Conservation (phyloP, 1,140 invertebrate genomes). For the Cydia strobilella region DNA sequence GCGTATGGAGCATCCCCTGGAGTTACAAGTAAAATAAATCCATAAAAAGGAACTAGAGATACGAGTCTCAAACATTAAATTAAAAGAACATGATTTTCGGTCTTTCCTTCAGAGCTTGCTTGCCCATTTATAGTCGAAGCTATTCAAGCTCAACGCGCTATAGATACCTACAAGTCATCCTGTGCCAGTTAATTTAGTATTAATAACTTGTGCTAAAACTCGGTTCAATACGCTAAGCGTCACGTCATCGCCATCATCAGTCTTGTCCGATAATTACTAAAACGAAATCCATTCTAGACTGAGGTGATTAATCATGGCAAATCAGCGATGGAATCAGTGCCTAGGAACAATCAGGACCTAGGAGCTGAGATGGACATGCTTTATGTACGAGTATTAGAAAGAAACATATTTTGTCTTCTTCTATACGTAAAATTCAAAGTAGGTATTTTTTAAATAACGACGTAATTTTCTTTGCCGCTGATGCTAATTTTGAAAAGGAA, state of each 20-base stretch:
- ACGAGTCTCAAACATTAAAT: too few relatives aligned
- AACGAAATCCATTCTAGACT: constrained; percentile 53
- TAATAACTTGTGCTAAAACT: constrained; percentile 11
- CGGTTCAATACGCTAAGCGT: constrained; percentile 3
- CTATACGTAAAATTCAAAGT: too few relatives aligned
- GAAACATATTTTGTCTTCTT: background rate
- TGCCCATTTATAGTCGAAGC: too few relatives aligned
- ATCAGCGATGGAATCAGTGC: constrained; percentile 14
- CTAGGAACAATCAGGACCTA: constrained; percentile 17
- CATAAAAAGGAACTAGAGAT: too few relatives aligned
- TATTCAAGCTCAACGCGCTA: too few relatives aligned
- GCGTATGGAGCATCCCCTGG: too few relatives aligned
- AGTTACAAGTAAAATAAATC: too few relatives aligned
- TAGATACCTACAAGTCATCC: background rate
- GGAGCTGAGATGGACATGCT: constrained; percentile 16
- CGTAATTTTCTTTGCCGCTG: too few relatives aligned
- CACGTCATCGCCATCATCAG: constrained; percentile 41
- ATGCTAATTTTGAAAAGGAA: too few relatives aligned
- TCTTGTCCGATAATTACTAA: constrained; percentile 58
- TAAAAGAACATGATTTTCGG: too few relatives aligned
- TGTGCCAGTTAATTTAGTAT: constrained; percentile 21
- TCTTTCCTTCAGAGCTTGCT: too few relatives aligned
- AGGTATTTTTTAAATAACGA: too few relatives aligned
- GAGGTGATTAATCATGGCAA: constrained; percentile 14
- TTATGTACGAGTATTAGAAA: background rate